Conservation (phyloP, 2,888 invertebrate genomes). For the Poecilobothrus nobilitatus region DNA sequence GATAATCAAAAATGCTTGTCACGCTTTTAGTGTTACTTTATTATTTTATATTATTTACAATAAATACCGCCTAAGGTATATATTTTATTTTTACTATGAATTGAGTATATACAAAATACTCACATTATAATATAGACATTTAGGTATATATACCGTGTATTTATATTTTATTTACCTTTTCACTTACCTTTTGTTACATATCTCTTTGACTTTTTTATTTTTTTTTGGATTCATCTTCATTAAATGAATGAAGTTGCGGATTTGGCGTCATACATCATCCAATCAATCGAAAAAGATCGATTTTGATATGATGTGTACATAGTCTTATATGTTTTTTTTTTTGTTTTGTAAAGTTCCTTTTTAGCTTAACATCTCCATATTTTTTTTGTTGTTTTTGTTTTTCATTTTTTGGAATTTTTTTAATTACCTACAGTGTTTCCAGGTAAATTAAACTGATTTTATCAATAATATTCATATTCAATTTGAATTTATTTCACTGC, state of each 20-base stretch:
- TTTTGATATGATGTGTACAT: not conserved
- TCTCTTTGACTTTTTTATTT: not conserved
- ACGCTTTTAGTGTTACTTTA: not conserved
- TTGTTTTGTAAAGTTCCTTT: too few relatives aligned
- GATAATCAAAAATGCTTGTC: not conserved
- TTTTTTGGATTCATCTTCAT: not conserved
- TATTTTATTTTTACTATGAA: too few relatives aligned
- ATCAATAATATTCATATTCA: too few relatives aligned
- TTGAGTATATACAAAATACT: not conserved
- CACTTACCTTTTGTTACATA: not conserved
- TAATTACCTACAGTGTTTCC: too few relatives aligned
- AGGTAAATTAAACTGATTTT: too few relatives aligned
- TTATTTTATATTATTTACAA: not conserved
- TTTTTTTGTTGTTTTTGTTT: too few relatives aligned
- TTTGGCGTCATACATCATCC: not conserved
- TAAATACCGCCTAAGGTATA: not conserved
- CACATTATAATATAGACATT: too few relatives aligned
- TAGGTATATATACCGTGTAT: not conserved
- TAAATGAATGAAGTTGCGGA: not conserved
- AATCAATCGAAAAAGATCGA: not conserved
- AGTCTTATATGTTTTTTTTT: too few relatives aligned
- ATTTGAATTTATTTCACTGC: too few relatives aligned
- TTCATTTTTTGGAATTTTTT: too few relatives aligned
- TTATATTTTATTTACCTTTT: not conserved
- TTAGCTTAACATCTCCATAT: too few relatives aligned